Percentiles rank a stretch among this genome's conserved stretches.
Conservation (phyloP, 2,113 vertebrate genomes). For the Erythrocebus patas region DNA sequence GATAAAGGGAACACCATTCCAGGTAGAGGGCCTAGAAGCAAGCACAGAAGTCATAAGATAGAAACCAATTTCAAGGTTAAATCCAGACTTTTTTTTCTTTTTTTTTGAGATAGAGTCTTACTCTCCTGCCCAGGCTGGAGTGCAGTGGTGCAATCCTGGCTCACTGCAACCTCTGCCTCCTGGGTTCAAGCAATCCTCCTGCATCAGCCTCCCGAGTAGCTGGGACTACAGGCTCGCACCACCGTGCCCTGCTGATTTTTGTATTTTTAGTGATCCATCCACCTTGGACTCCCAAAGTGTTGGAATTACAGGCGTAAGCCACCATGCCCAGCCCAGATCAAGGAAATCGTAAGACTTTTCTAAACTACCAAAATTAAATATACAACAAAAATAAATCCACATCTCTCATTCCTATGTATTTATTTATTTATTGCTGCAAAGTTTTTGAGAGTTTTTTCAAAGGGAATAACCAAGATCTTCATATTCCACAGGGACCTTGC, state of each 20-base stretch:
- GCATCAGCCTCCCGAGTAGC: no score
- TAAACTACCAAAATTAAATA: neutral
- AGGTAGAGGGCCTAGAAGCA: neutral
- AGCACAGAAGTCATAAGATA: neutral
- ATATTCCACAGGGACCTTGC: neutral
- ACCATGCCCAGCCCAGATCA: no score
- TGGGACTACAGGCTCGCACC: no score
- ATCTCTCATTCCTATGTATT: neutral
- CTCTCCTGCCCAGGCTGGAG: no score
- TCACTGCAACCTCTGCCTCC: no score
- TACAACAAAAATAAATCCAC: neutral
- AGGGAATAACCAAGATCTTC: neutral
- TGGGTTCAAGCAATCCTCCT: no score
- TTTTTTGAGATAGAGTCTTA: no score
- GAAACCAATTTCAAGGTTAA: neutral
- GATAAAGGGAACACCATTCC: neutral
- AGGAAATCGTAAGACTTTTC: neutral
- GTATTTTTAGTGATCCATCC: no score
- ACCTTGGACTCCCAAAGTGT: no score
- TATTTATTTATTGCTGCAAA: neutral
- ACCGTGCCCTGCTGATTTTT: no score
- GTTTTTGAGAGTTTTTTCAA: neutral
- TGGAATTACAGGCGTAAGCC: no score
- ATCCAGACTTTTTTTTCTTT: neutral
- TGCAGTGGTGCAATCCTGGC: no score